A percentile compares a stretch with the other conserved stretches of the same genome.
These are phyloP conservation scores for Drosophila kohkoa DNA, from an alignment of 1,140 invertebrate genomes.

Conservation along the genomic window DNA sequence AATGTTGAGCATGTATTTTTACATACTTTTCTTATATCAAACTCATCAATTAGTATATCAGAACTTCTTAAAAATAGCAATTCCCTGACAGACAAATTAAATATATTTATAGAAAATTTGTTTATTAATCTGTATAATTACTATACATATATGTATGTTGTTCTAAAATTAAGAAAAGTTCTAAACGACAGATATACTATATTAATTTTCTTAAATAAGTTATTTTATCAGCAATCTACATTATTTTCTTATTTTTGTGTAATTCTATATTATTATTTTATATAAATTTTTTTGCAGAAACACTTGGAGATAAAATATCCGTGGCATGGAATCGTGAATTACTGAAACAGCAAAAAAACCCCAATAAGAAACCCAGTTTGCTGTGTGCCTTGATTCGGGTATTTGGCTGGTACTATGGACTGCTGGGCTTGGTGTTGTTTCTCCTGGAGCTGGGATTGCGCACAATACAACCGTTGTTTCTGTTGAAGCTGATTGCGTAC, in stretches of 20 bases:
- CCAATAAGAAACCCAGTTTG: conserved; percentile 71
- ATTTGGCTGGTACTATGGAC: conserved; percentile 68
- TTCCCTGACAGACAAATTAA: too few relatives aligned
- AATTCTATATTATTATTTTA: conserved; percentile 18
- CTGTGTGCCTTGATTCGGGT: conserved; percentile 62
- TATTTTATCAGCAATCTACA: neutral
- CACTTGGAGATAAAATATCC: conserved; percentile 69
- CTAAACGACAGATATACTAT: too few relatives aligned
- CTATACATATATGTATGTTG: too few relatives aligned
- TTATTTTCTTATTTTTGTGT: too few relatives aligned
- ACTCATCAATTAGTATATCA: too few relatives aligned
- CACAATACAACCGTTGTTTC: conserved; percentile 89
- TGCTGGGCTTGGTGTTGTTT: conserved; percentile 71
- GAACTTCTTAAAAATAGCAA: too few relatives aligned
- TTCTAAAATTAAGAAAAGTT: too few relatives aligned
- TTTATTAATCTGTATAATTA: too few relatives aligned
- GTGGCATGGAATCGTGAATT: conserved; percentile 71
- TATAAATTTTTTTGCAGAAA: conserved; percentile 57
- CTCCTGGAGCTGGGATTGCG: conserved; percentile 83
- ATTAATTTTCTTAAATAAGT: neutral
- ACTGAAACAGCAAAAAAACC: conserved; percentile 38
- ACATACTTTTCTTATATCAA: too few relatives aligned
- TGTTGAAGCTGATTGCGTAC: conserved; percentile 90
- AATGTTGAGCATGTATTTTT: too few relatives aligned
- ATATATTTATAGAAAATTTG: too few relatives aligned